A percentile compares a stretch with the other conserved stretches of the same genome.
Conservation (phyloP, 1,140 invertebrate genomes). For the Thaumatotibia leucotreta region DNA sequence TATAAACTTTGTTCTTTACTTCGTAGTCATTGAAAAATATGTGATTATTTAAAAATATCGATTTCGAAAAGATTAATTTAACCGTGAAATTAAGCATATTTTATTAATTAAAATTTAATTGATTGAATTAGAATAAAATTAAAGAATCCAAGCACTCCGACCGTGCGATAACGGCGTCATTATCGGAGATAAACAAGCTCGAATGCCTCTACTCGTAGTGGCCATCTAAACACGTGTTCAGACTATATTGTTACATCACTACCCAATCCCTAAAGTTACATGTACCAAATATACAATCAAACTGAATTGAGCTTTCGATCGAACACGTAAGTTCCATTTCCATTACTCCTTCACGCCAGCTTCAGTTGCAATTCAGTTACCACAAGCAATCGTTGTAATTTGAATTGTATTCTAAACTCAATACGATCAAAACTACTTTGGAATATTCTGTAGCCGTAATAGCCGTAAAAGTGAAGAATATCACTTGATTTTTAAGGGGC, state of each 20-base stretch:
- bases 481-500: constrained; percentile 68
- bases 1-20: too few relatives aligned
- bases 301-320: neutral
- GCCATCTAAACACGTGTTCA: constrained; percentile 60
- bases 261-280: neutral
- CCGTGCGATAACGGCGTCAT: constrained; percentile 21
- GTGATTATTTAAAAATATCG: too few relatives aligned
- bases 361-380: neutral
- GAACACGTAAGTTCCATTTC: neutral
- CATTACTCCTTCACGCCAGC: neutral
- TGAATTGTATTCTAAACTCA: neutral
- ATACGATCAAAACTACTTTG: constrained; percentile 14
- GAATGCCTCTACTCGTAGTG: constrained; percentile 57
- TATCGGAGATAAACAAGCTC: constrained; percentile 50
- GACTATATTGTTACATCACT: constrained; percentile 40
- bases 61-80: too few relatives aligned
- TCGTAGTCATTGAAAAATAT: too few relatives aligned
- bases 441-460: constrained; percentile 19
- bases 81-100: too few relatives aligned
- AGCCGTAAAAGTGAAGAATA: constrained; percentile 60
- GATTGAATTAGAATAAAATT: too few relatives aligned
- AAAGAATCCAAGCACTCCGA: neutral
- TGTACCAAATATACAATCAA: neutral
- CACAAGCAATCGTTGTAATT: constrained; percentile 1
- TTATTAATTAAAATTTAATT: too few relatives aligned